Conservation (phyloP, 2,888 invertebrate species). For the Ormia ochracea region DNA sequence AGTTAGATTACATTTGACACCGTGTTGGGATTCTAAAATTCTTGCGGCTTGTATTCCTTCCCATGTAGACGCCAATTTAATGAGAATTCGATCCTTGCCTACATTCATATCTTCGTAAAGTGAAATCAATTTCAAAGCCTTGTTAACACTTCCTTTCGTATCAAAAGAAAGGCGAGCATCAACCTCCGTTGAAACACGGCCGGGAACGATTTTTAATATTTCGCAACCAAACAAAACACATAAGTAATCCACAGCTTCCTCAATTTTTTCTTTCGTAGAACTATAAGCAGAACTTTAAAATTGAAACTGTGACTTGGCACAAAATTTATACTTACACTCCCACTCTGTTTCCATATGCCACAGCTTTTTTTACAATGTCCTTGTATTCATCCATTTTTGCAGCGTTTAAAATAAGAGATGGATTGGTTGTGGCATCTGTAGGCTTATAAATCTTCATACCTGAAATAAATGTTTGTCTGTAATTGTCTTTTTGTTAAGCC, state of each 20-base stretch:
- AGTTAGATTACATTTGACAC: conserved; percentile 98
- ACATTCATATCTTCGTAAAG: conserved; percentile 94
- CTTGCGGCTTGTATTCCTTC: conserved; percentile 99
- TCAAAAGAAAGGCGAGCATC: conserved; percentile 88
- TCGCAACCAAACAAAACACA: conserved; percentile 97
- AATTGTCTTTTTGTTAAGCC: background rate
- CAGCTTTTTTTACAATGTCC: conserved; percentile 91
- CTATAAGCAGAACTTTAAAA: conserved; percentile 20
- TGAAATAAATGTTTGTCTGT: conserved; percentile 73
- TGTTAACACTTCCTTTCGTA: conserved; percentile 91
- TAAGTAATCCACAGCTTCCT: conserved; percentile 93
- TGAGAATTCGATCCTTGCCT: conserved; percentile 93
- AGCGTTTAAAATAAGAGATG: conserved; percentile 96
- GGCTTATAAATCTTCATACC: conserved; percentile 98
- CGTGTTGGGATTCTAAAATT: conserved; percentile 91
- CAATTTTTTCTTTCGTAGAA: conserved; percentile 43
- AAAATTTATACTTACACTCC: conserved; percentile 78
- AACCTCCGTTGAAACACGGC: conserved; percentile 80
- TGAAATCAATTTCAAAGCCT: conserved; percentile 91
- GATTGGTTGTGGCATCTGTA: conserved; percentile 99
- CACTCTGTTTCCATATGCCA: conserved; percentile 87
- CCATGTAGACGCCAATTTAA: conserved; percentile 99
- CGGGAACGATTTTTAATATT: conserved; percentile 98
- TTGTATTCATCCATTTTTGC: conserved; percentile 96
- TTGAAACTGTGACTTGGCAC: background rate